A percentile compares a stretch with the other conserved stretches of the same genome.
Evolutionary conservation across 2,888 invertebrate species (phyloP).

Genomic region (Holacanthella duospinosa): DNA sequence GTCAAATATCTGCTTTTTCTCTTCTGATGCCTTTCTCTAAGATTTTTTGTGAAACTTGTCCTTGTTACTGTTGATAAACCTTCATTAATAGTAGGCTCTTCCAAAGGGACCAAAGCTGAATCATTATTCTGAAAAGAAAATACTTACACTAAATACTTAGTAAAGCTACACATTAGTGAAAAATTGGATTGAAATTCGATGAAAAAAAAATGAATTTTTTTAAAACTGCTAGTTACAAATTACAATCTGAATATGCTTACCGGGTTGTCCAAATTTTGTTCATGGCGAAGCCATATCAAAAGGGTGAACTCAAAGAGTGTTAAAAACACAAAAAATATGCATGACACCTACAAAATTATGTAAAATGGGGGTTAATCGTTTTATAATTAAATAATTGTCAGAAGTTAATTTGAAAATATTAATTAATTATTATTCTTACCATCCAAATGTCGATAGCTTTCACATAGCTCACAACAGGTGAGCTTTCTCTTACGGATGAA

Average conservation of each 20-base stretch:
- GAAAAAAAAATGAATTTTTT: no score
- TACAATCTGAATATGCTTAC: no score
- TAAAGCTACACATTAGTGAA: no score
- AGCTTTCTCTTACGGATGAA: background rate
- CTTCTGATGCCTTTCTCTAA: background rate
- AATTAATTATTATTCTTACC: background rate
- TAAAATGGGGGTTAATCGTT: background rate
- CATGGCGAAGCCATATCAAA: background rate
- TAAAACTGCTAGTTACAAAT: no score
- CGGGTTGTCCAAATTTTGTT: no score
- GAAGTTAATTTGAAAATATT: background rate
- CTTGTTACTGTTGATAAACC: no score
- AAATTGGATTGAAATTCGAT: no score
- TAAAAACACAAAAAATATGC: slow-evolving; percentile 30
- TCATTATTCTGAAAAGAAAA: no score
- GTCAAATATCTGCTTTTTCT: background rate
- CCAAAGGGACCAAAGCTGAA: no score
- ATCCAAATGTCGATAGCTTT: slow-evolving; percentile 5
- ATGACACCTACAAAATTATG: background rate
- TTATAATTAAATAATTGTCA: no score
- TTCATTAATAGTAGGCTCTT: no score
- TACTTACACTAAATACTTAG: no score
- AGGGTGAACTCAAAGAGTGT: slow-evolving; percentile 17
- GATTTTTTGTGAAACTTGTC: background rate
- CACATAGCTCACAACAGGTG: slow-evolving; percentile 9